Conservation (phyloP, 1,140 invertebrate genomes). For the Diabrotica virgifera region DNA sequence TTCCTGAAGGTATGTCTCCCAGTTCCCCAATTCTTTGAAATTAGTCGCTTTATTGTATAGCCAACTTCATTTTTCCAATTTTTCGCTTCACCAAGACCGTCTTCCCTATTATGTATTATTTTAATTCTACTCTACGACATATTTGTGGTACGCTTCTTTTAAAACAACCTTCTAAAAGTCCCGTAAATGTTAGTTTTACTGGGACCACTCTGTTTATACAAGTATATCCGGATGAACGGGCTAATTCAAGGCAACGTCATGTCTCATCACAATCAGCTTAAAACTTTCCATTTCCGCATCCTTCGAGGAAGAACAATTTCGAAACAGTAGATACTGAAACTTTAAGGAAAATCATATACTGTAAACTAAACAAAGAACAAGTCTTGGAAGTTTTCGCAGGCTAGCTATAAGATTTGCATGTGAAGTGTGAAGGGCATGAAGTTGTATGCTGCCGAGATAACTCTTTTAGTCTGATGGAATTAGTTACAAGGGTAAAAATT, state of each 20-base stretch:
- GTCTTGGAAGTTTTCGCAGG: conserved; percentile 23
- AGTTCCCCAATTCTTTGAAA: no score
- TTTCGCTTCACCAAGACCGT: no score
- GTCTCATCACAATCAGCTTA: neutral
- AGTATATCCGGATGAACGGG: no score
- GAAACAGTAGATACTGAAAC: conserved; percentile 4
- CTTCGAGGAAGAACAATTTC: neutral
- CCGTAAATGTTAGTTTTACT: no score
- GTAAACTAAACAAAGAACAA: conserved; percentile 19
- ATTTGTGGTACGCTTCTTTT: no score
- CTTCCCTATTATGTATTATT: no score
- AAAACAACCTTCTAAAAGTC: no score
- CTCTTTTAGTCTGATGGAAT: conserved; percentile 11
- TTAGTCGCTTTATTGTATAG: no score
- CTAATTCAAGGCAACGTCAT: neutral
- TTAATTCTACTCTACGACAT: no score
- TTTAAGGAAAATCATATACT: conserved; percentile 11
- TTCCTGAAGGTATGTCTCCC: no score
- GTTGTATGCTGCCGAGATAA: conserved; percentile 16
- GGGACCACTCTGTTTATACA: no score
- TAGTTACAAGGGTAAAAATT: neutral
- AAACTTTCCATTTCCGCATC: neutral
- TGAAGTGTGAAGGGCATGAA: conserved; percentile 30
- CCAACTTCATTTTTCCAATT: no score
- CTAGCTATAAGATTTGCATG: conserved; percentile 26